Evolutionary conservation across 2,888 invertebrate genomes (phyloP), one percentile per base, ranked within the genome.

Genomic region (Drosophila helvetica): DNA sequence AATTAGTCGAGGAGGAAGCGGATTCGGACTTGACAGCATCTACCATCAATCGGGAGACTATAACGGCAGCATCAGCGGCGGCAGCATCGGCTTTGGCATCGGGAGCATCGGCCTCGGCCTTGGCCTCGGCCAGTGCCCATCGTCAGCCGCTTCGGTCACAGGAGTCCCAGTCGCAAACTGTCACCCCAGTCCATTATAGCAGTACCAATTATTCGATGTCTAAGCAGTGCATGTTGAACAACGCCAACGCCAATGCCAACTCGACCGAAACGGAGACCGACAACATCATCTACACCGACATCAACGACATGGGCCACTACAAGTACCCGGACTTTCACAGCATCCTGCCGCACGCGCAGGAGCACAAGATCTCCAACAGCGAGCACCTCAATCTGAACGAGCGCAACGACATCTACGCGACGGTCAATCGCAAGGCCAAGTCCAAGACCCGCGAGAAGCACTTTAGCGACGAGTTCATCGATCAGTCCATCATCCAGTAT

Each of bases 41-140:
- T 89, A 93, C 93, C 92, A 93, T 89, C 93, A 93, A 91, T 91
- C 93, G 92, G 92, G 93, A 90, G 92, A 92, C 81, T 92, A 90
- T 90, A 91, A 88, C 66, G 81, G 88, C 79, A 85, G 90, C 78
- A 76, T 86, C 82, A 75, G 76, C 84, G 82, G 86, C 79, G 82
- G 80, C 72, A 79, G 79, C 76, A 78, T 78, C 79, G 80, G 81
- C 61, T 78, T 80, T 72, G 80, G 66, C 27, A 19, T 61, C 38
- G 61, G 61, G 38, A 38, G n/a, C 38, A n/a, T 38, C 74, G 80
- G 66, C 38, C 38, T 61, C 38, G 79, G 85, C 77, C 77, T 79
- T 81, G 86, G 85, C 78, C 86, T 86, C 80, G 88, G 88, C 66
- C 90, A 87, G 68, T 86, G 91, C 88, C 91, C 92, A 91, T 90